Evolutionary conservation across 2,113 vertebrate genomes (phyloP), one percentile per base, ranked within the genome.

Genomic region (Sturnira hondurensis): DNA sequence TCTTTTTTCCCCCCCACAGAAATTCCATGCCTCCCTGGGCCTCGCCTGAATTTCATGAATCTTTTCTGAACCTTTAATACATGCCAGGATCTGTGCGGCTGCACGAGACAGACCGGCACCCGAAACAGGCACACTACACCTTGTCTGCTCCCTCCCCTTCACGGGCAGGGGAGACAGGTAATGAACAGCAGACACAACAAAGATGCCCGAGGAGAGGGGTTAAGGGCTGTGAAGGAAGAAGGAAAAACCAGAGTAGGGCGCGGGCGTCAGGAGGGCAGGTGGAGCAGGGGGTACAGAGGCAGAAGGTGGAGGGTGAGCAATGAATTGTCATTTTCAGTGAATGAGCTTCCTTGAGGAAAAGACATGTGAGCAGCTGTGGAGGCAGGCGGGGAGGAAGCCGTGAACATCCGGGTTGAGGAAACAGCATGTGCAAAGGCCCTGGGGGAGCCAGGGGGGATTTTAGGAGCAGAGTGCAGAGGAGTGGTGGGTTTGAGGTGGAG

Each of bases 281-380:
- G n/a, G n/a, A n/a, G n/a, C n/a, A 0, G 20, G 24, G 4, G 19
- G 20, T 4, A 6, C 2, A 13, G 13, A 20, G 67, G 14, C 11
- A 11, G 38, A 24, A 78, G 50, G 22, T 0, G 16, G 28, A 70
- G 41, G 20, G 15, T 14, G 1, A 19, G 45, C 0, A 22, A 26
- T 12, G 43, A 6, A n/a, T 31, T 54, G 80, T 22, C 31, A 5
- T 67, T 61, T 84, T 36, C 52, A 20, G 0, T 52, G 9, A 43
- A 38, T 31, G 38, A n/a, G 17, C 33, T 7, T 65, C 36, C 38
- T 13, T 14, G 16, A 67, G 68, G 82, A 63, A 36, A 20, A 65
- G 36, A 61, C n/a, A 24, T 20, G 58, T 7, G 56, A 63, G 91
- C 28, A 78, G 33, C 26, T 14, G 45, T 56, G 58, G 43, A 67